Evolutionary conservation across 2,797 vertebrate species (phyloP), one percentile per base, ranked within the genome.

Genomic region (Florisuga fusca): DNA sequence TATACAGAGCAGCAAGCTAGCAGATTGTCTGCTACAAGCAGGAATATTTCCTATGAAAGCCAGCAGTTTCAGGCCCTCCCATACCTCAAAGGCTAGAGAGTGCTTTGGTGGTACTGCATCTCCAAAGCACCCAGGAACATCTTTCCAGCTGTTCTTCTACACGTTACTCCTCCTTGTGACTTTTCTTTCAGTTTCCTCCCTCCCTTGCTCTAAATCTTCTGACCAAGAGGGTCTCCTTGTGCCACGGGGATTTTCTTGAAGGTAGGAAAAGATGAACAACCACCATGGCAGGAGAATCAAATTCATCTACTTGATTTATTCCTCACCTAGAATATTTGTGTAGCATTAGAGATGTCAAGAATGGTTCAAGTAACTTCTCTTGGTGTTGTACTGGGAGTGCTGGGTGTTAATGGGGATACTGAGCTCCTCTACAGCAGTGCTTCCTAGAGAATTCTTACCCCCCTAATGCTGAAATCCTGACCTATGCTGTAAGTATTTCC

Each of bases 401-500:
- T 76, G 75, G 73, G 46, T 0, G 0, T n/a, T 46, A 64, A 62
- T 26, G 53, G 87, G 76, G 64, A 80, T 41, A 55, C 2, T 0
- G 84, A 84, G 75, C 71, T 77, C 68, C 57, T 59, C 88, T 64
- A 55, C 48, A 73, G 87, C 76, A 87, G 6, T 6, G 66, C 38
- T 95, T 79, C 87, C 94, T 63, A 77, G 62, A 84, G 62, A 46
- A 77, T 27, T 77, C 66, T 50, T 64, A 67, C 67, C 46, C 87
- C 22, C 43, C 58, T 62, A 48, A 20, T 72, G 63, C 75, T 68
- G 73, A 91, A 89, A 89, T 69, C 90, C 84, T 50, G 57, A 67
- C 48, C 84, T 23, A 62, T 69, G 88, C 86, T 80, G 61, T 89
- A 79, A 79, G 62, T 73, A 87, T 75, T 95, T 95, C 92, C 91